Conservation (phyloP, 2,113 vertebrate genomes). For the Sylvilagus bachmani region DNA sequence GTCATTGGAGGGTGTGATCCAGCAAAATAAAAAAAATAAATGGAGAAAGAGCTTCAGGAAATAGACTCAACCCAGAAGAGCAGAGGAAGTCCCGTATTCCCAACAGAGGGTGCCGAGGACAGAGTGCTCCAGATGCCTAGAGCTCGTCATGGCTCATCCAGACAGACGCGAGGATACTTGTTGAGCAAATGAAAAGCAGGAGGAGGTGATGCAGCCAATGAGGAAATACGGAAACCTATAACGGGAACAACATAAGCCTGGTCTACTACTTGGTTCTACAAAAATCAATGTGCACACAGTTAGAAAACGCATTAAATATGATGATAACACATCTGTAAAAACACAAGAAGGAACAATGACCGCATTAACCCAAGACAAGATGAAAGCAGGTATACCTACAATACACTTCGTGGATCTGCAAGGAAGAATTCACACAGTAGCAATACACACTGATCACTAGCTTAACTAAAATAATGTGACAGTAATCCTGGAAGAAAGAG, state of each 20-base stretch:
- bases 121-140: fast-evolving
- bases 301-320: background rate
- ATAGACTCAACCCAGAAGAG: fast-evolving
- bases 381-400: background rate
- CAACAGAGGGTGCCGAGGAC: fast-evolving
- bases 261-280: background rate
- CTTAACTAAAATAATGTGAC: background rate
- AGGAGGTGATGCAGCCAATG: fast-evolving
- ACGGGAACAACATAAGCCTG: background rate
- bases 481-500: fast-evolving
- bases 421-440: background rate
- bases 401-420: background rate
- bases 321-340: background rate
- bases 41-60: background rate
- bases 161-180: background rate
- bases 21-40: background rate
- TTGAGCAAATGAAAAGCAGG: background rate
- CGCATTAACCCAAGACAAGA: background rate
- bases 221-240: background rate
- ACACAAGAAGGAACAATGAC: too few species aligned
- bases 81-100: background rate
- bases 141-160: fast-evolving
- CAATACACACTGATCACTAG: background rate
- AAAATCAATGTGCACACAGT: too few species aligned
- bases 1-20: background rate